phyloP scores from a whole-genome alignment of 2,888 invertebrate genomes.

The Archaeoteleia sp. region DNA sequence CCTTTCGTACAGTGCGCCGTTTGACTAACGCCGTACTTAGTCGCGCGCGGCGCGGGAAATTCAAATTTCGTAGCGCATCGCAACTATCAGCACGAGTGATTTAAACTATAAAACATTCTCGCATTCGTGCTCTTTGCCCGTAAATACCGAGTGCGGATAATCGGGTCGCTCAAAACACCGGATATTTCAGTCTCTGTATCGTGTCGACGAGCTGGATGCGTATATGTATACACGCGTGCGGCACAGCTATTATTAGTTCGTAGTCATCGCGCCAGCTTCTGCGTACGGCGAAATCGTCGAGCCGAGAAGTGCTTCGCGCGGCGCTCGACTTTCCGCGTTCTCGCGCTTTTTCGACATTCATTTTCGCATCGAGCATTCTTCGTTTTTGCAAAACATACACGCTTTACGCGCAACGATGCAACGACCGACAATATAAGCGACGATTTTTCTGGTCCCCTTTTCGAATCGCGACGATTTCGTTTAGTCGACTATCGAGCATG shows the following conservation, averaged over 20 bases:
- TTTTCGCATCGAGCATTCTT: conserved; percentile 14
- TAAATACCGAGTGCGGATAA: conserved; percentile 27
- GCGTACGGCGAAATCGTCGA: conserved; percentile 43
- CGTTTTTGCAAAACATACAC: conserved; percentile 1
- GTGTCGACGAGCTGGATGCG: conserved; percentile 16
- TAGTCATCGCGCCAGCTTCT: conserved; percentile 68
- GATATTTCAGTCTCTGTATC: conserved; percentile 49
- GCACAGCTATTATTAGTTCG: conserved; percentile 69
- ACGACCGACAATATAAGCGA: conserved; percentile 13
- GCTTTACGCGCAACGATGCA: conserved; percentile 30
- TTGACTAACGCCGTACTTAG: too few relatives aligned
- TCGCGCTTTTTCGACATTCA: conserved; percentile 24
- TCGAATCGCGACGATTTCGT: conserved; percentile 5
- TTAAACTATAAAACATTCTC: conserved; percentile 12
- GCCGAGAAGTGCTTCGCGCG: conserved; percentile 47
- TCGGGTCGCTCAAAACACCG: conserved; percentile 40
- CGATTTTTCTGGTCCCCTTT: conserved; percentile 29
- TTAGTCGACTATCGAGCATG: conserved; percentile 59
- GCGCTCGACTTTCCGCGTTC: conserved; percentile 37
- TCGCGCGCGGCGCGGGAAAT: too few relatives aligned
- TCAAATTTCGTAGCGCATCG: too few relatives aligned
- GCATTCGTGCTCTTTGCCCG: conserved; percentile 8
- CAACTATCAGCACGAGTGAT: conserved; percentile 1
- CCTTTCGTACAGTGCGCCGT: too few relatives aligned
- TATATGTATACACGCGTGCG: conserved; percentile 39